Base-by-base conservation (phyloP, 2,888 invertebrate genomes). In the Noctua janthe region DNA sequence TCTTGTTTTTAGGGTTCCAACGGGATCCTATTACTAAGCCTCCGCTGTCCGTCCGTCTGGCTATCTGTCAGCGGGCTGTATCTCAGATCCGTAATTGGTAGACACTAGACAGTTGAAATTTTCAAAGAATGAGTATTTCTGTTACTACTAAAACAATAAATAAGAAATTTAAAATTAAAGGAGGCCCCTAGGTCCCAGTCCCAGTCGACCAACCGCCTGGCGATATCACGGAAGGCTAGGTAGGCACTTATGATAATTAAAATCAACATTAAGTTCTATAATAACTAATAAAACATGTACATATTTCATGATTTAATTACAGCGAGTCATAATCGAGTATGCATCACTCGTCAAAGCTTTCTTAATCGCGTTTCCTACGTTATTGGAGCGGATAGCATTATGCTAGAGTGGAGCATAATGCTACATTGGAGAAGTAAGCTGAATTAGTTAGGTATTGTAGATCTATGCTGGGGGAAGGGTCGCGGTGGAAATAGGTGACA, bases 311-410 rank as follows among this genome's bases (percentile, higher is more conserved):
- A 86, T 82, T 82, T 74, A 66, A 82, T 84, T 87, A 89, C 86
- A 78, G 86, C 84, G 75, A 87, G 70, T 77, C 78, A 82, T 92
- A 92, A 93, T 92, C 83, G 86, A 91, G 90, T 93, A 89, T 83
- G 84, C 82, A 88, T 84, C 84, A 87, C 88, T 90, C 87, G 88
- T 94, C 94, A 92, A 92, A 93, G 94, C 91, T 91, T 90, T 89
- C 90, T 85, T 94, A 94, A 94, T 94, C 91, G 89, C 78, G 88
- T 93, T 93, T 87, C 79, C 78, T 80, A 74, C 85, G 76, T 84
- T 74, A 81, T 29, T 82, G 39, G 78, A 43, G 67, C 54, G 87
- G 87, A 90, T 15, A 77, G 79, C 5, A 8, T 74, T 71, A 91
- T 86, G 82, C 80, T n/a, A 81, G 66, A 87, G n/a, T 59, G 81